Base-by-base conservation (phyloP, 2,888 invertebrate species). In the Drosophila infuscata region DNA sequence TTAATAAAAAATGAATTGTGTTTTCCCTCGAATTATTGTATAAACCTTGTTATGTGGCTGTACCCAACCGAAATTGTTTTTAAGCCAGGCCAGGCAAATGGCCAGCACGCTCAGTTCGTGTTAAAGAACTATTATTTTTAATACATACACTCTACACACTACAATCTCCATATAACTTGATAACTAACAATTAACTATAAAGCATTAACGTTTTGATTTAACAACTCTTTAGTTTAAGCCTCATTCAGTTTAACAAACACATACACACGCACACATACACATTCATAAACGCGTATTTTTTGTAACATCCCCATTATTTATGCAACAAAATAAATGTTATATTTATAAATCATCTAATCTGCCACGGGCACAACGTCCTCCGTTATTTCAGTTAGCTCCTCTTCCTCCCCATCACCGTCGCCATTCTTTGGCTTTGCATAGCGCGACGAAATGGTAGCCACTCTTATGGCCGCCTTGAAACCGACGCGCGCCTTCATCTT, bases 391-490 rank as follows among this genome's bases (percentile, higher is more conserved):
- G 85, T 76, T n/a, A 84, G 68, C 29, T 80, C 82, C 36, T 80
- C 82, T 32, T 80, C 83, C 11, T 80, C 80, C 0, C 79, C 81
- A 17, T 85, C 87, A 12, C 76, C 82, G 2, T 81, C 79, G 15
- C 79, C 78, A 32, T 77, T 88, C 30, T 76, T 87, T 6, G 51
- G 57, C 57, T 83, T 92, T 9, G 92, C 90, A 52, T 92, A 92
- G 0, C 92, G 83, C 35, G 92, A 91, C 3, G 94, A 94, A 57
- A 94, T 91, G 72, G 94, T 94, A 1, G 95, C 95, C 59, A 96
- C 94, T 12, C 95, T 94, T 38, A 95, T 95, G 2, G 95, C 95
- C 17, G 96, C 96, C 92, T 95, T 95, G 81, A 96, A 96, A 79
- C 95, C 94, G 46, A 95, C 95, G 46, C 95, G 94, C 0, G 95